Conservation (phyloP, 2,113 vertebrate genomes). For the Aegypius monachus region DNA sequence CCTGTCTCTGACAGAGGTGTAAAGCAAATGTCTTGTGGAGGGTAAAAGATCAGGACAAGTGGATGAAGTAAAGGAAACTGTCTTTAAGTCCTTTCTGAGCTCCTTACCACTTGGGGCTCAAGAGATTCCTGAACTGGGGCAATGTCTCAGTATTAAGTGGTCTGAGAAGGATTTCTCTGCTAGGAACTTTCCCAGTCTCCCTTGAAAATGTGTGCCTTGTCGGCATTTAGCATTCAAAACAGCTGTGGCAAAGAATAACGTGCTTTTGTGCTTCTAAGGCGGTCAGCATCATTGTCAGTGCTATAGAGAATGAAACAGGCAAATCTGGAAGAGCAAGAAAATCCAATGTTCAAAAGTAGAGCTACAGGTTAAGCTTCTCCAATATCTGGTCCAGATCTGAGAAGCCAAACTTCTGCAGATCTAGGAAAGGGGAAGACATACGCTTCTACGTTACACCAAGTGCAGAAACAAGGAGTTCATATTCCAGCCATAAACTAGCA, state of each 20-base stretch:
- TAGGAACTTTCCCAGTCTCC: background rate
- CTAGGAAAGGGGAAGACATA: background rate
- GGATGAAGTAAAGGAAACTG: background rate
- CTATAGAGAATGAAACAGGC: background rate
- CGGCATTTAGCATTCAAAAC: background rate
- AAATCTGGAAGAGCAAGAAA: background rate
- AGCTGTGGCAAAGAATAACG: background rate
- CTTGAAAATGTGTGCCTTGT: background rate
- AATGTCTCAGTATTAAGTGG: background rate
- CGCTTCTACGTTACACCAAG: accelerated
- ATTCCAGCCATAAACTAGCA: background rate
- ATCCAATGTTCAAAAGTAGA: background rate
- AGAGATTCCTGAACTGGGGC: background rate
- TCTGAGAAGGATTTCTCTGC: background rate
- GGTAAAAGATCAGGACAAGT: background rate
- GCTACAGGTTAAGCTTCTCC: background rate
- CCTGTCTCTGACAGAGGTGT: background rate
- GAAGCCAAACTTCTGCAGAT: background rate
- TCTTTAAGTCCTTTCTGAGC: background rate
- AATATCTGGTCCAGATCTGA: background rate
- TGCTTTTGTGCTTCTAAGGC: background rate
- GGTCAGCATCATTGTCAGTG: background rate
- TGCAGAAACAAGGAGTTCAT: background rate
- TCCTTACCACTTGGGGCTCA: background rate
- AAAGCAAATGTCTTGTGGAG: background rate